Conservation (phyloP, 2,797 vertebrate species). For the Prunella strophiata region DNA sequence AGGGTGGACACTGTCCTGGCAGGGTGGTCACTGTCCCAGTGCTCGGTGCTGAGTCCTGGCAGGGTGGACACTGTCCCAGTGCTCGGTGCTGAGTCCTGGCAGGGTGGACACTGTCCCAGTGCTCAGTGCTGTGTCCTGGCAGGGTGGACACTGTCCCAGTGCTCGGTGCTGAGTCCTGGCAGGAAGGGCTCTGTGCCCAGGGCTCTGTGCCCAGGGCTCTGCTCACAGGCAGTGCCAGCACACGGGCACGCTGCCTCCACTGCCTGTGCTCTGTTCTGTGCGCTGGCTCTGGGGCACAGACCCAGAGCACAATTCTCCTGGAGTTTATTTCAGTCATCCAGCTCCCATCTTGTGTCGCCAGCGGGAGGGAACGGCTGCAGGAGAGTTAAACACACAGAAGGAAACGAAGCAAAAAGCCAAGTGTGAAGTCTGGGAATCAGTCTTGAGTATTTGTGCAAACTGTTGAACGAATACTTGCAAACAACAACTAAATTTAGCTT, state of each 20-base stretch:
- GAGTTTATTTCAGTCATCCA: neutral
- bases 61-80: too few species aligned
- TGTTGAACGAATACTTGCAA: neutral
- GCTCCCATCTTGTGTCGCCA: accelerated
- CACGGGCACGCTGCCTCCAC: accelerated
- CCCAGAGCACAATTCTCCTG: accelerated
- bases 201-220: accelerated
- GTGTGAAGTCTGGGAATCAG: neutral
- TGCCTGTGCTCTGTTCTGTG: accelerated
- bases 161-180: accelerated
- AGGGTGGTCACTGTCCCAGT: too few species aligned
- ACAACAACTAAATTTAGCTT: neutral
- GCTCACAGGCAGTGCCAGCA: accelerated
- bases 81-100: too few species aligned
- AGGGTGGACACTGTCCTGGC: too few species aligned
- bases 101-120: neutral
- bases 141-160: neutral
- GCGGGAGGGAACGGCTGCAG: neutral
- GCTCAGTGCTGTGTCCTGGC: neutral
- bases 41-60: too few species aligned
- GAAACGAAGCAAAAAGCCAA: neutral
- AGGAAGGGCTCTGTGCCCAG: too few species aligned
- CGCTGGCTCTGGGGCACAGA: accelerated
- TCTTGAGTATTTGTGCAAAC: conserved; percentile 6
- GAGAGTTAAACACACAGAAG: neutral